A percentile compares a stretch with the other conserved stretches of the same genome.
Evolutionary conservation across 2,113 vertebrate genomes (phyloP).

Genomic region (Tupaia chinensis): DNA sequence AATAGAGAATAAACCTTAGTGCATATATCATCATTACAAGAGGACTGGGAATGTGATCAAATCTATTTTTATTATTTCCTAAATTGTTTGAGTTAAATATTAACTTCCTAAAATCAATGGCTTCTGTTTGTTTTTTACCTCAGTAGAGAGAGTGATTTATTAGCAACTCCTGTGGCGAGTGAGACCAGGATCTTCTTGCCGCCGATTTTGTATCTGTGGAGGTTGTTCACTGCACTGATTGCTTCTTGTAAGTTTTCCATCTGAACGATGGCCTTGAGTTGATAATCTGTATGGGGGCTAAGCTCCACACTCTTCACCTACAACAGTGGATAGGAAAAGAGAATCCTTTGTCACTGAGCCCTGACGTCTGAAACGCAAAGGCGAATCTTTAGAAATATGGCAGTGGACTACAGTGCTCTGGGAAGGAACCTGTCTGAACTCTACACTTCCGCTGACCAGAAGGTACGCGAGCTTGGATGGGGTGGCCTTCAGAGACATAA

Average conservation of each 20-base stretch:
- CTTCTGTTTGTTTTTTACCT: conserved; percentile 87
- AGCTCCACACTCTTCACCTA: conserved; percentile 94
- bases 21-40: neutral
- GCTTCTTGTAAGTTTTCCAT: conserved; percentile 97
- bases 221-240: conserved; percentile 92
- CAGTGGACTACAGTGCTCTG: neutral
- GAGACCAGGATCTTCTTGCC: conserved; percentile 97
- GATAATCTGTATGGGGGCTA: conserved; percentile 98
- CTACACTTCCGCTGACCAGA: neutral
- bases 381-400: neutral
- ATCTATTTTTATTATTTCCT: conserved; percentile 43
- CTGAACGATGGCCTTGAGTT: conserved; percentile 94
- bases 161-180: conserved; percentile 92
- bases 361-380: neutral
- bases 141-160: conserved; percentile 93
- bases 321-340: neutral
- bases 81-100: conserved; percentile 48
- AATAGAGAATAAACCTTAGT: neutral
- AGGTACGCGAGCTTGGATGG: neutral
- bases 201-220: conserved; percentile 96
- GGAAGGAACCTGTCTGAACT: neutral
- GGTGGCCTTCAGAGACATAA: neutral
- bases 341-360: neutral
- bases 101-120: conserved; percentile 39
- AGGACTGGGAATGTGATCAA: neutral